A percentile compares a stretch with the other conserved stretches of the same genome.
Evolutionary conservation across 35 echinoderm and acorn worm species (phyloP).

Genomic region (Anneissia japonica): DNA sequence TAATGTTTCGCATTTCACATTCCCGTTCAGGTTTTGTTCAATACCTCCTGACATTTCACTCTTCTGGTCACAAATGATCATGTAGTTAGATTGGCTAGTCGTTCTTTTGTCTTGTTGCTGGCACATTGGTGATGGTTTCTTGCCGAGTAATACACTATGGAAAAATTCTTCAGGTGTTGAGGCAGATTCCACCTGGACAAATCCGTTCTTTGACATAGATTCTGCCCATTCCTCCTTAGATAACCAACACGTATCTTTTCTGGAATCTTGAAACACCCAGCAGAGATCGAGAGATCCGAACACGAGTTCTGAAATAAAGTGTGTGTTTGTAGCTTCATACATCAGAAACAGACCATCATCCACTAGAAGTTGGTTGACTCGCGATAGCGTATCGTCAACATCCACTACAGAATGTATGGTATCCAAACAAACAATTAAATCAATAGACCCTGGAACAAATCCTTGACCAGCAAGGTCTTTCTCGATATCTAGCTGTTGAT

Average conservation of each 20-base stretch:
- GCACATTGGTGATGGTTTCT: conserved; percentile 40
- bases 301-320: conserved; percentile 72
- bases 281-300: conserved; percentile 77
- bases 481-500: conserved; percentile 87
- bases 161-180: conserved; percentile 78
- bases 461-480: conserved; percentile 64
- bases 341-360: conserved; percentile 70
- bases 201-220: conserved; percentile 36
- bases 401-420: conserved; percentile 71
- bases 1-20: too few relatives aligned
- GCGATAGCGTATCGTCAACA: conserved; percentile 40
- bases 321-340: conserved; percentile 58
- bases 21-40: too few relatives aligned
- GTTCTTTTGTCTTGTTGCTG: too few relatives aligned
- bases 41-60: too few relatives aligned
- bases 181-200: conserved; percentile 50
- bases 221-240: conserved; percentile 47
- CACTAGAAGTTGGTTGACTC: conserved; percentile 58
- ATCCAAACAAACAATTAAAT: conserved; percentile 77
- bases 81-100: too few relatives aligned
- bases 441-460: conserved; percentile 73
- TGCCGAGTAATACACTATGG: conserved; percentile 67
- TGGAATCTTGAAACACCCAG: conserved; percentile 63
- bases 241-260: conserved; percentile 78
- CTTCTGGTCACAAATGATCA: too few relatives aligned